Conservation (phyloP, 2,797 vertebrate species). For the Muraenolepis orangiensis region DNA sequence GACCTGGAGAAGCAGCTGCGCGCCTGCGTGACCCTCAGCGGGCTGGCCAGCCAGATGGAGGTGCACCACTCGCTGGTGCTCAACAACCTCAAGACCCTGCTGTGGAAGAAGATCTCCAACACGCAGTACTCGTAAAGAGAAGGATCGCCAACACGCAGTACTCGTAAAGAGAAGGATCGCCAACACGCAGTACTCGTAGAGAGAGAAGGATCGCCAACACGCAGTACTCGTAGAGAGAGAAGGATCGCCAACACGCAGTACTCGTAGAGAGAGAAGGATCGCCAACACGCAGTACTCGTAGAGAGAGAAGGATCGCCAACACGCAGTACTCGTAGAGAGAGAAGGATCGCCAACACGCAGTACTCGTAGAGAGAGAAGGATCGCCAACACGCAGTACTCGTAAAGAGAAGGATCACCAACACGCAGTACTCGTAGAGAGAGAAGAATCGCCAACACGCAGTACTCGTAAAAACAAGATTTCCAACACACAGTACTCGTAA, state of each 20-base stretch:
- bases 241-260: no score
- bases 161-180: no score
- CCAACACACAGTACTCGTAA: slow-evolving; percentile 93
- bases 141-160: no score
- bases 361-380: slow-evolving; percentile 96
- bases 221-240: no score
- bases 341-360: slow-evolving; percentile 92
- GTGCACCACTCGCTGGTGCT: slow-evolving; percentile 94
- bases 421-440: slow-evolving; percentile 95
- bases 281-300: no score
- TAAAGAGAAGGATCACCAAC: slow-evolving; percentile 94
- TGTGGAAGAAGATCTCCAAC: slow-evolving; percentile 96
- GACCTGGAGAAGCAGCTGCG: slow-evolving; percentile 91
- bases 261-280: slow-evolving; percentile 10
- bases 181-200: no score
- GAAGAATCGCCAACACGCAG: slow-evolving; percentile 92
- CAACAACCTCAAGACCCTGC: slow-evolving; percentile 92
- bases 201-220: no score
- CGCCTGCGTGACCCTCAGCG: slow-evolving; percentile 91
- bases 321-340: no score
- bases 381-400: slow-evolving; percentile 94
- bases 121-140: slow-evolving; percentile 91
- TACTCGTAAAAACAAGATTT: slow-evolving; percentile 96
- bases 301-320: no score
- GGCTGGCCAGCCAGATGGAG: slow-evolving; percentile 94